phyloP scores from a whole-genome alignment of 2,113 vertebrate genomes.

The Puntigrus tetrazona region DNA sequence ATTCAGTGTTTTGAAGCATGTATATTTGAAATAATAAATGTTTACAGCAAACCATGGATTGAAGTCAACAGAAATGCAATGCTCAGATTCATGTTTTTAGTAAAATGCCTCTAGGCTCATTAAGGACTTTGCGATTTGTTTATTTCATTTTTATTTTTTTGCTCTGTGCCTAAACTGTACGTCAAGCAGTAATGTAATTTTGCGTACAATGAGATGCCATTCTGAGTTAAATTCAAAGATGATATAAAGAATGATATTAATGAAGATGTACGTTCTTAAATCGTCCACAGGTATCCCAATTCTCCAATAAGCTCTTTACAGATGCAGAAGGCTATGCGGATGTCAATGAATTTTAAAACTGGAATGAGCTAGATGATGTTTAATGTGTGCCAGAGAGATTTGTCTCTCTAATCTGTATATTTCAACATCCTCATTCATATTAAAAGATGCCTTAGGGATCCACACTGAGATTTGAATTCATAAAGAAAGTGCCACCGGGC shows the following conservation, averaged over 20 bases:
- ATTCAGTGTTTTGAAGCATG: neutral
- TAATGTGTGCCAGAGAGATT: conserved; percentile 43
- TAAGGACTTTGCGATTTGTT: neutral
- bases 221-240: neutral
- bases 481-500: conserved; percentile 31
- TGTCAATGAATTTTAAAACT: conserved; percentile 29
- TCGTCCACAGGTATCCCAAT: neutral
- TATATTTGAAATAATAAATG: neutral
- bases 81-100: neutral
- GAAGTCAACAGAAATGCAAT: neutral
- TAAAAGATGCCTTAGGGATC: conserved; percentile 48
- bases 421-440: conserved; percentile 52
- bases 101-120: neutral
- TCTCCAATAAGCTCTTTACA: neutral
- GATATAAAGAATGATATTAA: neutral
- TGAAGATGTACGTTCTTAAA: neutral
- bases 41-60: neutral
- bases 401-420: conserved; percentile 55
- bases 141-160: neutral
- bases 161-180: neutral
- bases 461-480: conserved; percentile 51
- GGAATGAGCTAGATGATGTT: conserved; percentile 44
- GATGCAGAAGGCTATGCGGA: neutral
- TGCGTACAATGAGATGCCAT: neutral
- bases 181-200: neutral